These are phyloP conservation scores for Noctua comes DNA, from an alignment of 2,888 invertebrate genomes.

Conservation along the genomic window DNA sequence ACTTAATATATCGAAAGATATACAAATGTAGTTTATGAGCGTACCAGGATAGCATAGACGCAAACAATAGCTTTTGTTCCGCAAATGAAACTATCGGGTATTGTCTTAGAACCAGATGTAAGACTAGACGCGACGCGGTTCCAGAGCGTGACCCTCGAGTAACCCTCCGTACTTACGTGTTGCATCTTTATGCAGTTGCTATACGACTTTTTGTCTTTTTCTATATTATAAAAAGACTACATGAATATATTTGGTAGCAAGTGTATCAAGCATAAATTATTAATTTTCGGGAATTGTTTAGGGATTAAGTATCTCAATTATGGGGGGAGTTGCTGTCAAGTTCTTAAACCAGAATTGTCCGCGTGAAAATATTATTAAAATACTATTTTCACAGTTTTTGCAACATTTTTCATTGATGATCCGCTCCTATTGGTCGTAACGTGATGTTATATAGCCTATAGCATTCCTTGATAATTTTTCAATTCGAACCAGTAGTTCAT, in stretches of 20 bases:
- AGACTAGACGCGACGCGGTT: conserved; percentile 58
- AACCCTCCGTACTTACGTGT: conserved; percentile 4
- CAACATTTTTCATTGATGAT: too few relatives aligned
- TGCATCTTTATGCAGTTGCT: conserved; percentile 16
- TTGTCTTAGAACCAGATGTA: conserved; percentile 73
- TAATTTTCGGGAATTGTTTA: not conserved
- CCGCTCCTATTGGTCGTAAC: too few relatives aligned
- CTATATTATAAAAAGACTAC: not conserved
- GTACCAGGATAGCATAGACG: conserved; percentile 30
- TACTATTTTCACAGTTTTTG: too few relatives aligned
- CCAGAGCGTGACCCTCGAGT: conserved; percentile 59
- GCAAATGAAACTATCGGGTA: conserved; percentile 39
- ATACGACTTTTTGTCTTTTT: not conserved
- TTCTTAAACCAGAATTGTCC: not conserved
- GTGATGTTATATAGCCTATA: too few relatives aligned
- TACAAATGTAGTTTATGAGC: not conserved
- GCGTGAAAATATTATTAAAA: too few relatives aligned
- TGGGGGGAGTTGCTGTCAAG: not conserved
- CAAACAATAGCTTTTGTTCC: conserved; percentile 56
- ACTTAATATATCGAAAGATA: not conserved
- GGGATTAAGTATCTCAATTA: not conserved
- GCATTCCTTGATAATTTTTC: too few relatives aligned
- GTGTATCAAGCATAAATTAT: not conserved
- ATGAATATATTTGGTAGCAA: not conserved
- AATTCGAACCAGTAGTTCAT: too few relatives aligned